Conservation (phyloP, 2,888 invertebrate species). For the Noctua janthe region DNA sequence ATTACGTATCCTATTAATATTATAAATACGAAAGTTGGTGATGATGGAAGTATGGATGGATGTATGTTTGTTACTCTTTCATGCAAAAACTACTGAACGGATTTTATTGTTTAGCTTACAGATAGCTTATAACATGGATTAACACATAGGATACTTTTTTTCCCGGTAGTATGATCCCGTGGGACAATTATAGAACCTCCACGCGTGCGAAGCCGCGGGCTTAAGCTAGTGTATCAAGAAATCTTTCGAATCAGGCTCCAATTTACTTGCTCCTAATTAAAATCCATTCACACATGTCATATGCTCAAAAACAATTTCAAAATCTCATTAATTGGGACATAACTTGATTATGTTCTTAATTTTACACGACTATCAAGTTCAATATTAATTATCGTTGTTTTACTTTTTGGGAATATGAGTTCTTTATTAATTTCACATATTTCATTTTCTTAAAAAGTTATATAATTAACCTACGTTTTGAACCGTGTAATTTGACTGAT, state of each 20-base stretch:
- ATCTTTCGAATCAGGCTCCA: not conserved
- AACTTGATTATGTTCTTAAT: conserved; percentile 8
- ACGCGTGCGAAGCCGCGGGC: too few species aligned
- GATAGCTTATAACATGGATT: too few species aligned
- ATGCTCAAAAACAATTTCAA: too few species aligned
- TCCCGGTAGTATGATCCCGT: too few species aligned
- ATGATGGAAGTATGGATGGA: too few species aligned
- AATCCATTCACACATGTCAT: conserved; percentile 5
- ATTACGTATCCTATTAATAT: not conserved
- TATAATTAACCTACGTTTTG: conserved; percentile 7
- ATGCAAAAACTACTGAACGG: too few species aligned
- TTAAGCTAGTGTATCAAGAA: not conserved
- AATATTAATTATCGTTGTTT: not conserved
- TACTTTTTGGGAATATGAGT: not conserved
- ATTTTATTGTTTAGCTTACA: too few species aligned
- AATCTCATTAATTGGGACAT: conserved; percentile 22
- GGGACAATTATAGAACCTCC: too few species aligned
- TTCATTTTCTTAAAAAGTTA: conserved; percentile 7
- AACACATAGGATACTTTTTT: too few species aligned
- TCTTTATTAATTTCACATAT: conserved; percentile 32
- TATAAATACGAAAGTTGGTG: too few species aligned
- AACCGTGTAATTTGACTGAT: not conserved
- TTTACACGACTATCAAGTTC: conserved; percentile 12
- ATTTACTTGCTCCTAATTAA: conserved; percentile 18
- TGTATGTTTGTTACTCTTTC: too few species aligned